These are phyloP conservation scores for Blastomussa wellsi DNA, from an alignment of 92 coral and sea anemone species.

Conservation along the genomic window DNA sequence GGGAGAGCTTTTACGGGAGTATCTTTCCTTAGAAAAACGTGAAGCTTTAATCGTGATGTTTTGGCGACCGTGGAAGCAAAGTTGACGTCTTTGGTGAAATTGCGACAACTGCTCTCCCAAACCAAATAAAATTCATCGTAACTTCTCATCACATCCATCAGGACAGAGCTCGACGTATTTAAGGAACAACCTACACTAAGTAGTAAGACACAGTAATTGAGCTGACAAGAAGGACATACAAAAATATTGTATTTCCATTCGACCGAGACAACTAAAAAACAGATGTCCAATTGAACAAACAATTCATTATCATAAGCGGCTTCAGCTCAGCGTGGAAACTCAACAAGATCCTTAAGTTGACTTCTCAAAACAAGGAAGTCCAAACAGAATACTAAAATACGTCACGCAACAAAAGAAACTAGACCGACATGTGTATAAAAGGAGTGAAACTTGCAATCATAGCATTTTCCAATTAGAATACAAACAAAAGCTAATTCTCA, in stretches of 20 bases:
- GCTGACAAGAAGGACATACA: neutral
- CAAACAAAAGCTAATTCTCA: constrained; percentile 8
- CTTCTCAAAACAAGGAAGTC: constrained; percentile 1
- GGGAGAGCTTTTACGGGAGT: constrained; percentile 88
- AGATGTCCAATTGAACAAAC: constrained; percentile 6
- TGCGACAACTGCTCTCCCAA: constrained; percentile 99
- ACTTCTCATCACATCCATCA: neutral
- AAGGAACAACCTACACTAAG: neutral
- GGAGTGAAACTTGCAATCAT: neutral
- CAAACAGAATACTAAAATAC: neutral
- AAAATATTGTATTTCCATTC: constrained; percentile 14
- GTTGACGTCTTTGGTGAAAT: constrained; percentile 75
- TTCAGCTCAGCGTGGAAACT: neutral
- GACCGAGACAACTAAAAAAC: neutral
- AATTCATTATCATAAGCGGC: constrained; percentile 1
- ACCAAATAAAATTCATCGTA: constrained; percentile 75
- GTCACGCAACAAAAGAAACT: neutral
- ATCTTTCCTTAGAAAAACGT: constrained; percentile 86
- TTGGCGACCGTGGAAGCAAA: constrained; percentile 67
- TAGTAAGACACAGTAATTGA: neutral
- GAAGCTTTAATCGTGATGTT: constrained; percentile 62
- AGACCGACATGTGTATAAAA: neutral
- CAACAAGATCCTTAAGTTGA: neutral
- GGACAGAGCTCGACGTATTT: neutral
- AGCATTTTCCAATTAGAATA: constrained; percentile 21